Evolutionary conservation across 2,888 invertebrate genomes (phyloP).

Genomic region (Pyrrhia umbra): DNA sequence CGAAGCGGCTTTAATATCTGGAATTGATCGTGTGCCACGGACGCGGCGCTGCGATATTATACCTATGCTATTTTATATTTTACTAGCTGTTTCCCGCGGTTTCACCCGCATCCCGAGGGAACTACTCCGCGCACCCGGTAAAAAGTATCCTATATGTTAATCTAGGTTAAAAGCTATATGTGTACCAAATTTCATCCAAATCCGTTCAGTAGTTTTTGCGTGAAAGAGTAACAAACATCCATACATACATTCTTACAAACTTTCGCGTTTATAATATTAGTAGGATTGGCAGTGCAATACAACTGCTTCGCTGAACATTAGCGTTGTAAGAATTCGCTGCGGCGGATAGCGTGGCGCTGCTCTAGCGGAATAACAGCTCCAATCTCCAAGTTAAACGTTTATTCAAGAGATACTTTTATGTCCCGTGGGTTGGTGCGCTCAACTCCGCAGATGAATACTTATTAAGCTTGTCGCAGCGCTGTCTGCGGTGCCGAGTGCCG

Average conservation of each 20-base stretch:
- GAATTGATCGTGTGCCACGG: constrained; percentile 68
- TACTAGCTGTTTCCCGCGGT: no score
- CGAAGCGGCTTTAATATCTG: constrained; percentile 74
- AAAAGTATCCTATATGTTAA: no score
- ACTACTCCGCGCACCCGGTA: no score
- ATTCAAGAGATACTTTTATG: constrained; percentile 59
- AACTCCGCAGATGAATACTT: constrained; percentile 61
- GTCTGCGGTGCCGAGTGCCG: constrained; percentile 24
- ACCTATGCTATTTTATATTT: constrained; percentile 72
- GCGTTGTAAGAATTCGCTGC: constrained; percentile 63
- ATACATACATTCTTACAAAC: no score
- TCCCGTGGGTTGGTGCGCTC: constrained; percentile 38
- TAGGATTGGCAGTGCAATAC: constrained; percentile 67
- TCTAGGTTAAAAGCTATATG: no score
- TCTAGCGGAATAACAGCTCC: constrained; percentile 52
- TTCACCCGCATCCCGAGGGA: no score
- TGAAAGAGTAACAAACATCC: no score
- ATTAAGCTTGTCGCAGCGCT: constrained; percentile 60
- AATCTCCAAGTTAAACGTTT: constrained; percentile 65
- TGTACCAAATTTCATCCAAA: no score
- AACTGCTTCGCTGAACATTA: constrained; percentile 67
- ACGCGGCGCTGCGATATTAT: constrained; percentile 58
- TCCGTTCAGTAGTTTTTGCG: no score
- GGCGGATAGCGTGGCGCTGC: constrained; percentile 26
- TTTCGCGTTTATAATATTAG: no score